Evolutionary conservation across 2,113 vertebrate genomes (phyloP), one percentile per base, ranked within the genome.

Genomic region (Lampris megalopsis): DNA sequence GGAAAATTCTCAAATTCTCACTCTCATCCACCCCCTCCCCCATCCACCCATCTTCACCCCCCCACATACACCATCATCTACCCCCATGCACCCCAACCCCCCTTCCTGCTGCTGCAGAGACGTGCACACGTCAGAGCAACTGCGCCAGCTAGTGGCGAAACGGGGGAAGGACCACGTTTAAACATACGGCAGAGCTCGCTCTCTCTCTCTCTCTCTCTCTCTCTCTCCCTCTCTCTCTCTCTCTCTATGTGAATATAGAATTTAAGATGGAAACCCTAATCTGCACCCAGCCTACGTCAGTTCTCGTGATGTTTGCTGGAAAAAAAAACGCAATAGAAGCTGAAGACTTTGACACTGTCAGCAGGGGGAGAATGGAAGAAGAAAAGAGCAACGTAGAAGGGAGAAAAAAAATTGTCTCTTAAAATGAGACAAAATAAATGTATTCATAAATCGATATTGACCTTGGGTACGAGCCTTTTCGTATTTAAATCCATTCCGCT

Each of bases 251-350:
- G 57, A 41, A 71, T 59, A 78, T 65, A 79, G 83, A 86, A 88
- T 94, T 91, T 86, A 77, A 91, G 81, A 90, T 90, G 91, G 83
- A 80, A 87, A 88, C 86, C 85, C 78, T 84, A 85, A 87, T 88
- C 88, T 86, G 67, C 68, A 65, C 63, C 70, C 68, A 64, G 82
- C 78, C 75, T 86, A 73, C 85, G 81, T 88, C 89, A 83, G 71
- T 85, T 82, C 84, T 86, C 88, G 88, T 90, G 83, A 91, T 87
- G 83, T 80, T 87, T 88, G 54, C 71, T 86, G 82, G 61, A 49
- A 85, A 83, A 82, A 24, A 24, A 24, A 24, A 24, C 24, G 24
- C 24, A 24, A 24, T 24, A 24, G 24, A 24, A 24, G 24, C 24
- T 24, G 24, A 24, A 77, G 72, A 60, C 66, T 43, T 40, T 41